Percentiles rank a stretch among this genome's conserved stretches.
phyloP scores from a whole-genome alignment of 2,113 vertebrate genomes.

The Pandion haliaetus region DNA sequence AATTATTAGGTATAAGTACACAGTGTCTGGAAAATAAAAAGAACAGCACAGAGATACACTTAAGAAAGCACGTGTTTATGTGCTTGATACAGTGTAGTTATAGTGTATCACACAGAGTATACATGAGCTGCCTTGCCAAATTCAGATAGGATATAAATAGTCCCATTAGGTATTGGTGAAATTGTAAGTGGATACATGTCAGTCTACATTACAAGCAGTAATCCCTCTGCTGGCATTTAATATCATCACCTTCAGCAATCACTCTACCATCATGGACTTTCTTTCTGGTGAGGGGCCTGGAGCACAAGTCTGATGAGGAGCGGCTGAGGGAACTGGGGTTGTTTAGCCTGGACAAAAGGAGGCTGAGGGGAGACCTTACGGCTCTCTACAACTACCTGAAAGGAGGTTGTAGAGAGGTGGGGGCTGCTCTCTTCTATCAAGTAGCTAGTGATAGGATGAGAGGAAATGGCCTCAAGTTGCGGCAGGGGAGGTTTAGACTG shows the following conservation, averaged over 20 bases:
- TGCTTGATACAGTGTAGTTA: background rate
- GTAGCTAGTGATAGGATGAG: too few relatives aligned
- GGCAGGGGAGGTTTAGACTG: too few relatives aligned
- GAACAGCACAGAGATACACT: background rate
- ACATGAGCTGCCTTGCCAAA: background rate
- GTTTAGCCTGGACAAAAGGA: too few relatives aligned
- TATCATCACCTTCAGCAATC: background rate
- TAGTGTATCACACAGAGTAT: background rate
- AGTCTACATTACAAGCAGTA: background rate
- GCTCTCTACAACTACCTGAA: too few relatives aligned
- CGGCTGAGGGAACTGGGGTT: too few relatives aligned
- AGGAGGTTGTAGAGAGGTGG: too few relatives aligned
- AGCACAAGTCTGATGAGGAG: too few relatives aligned
- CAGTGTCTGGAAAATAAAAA: background rate
- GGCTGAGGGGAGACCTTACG: too few relatives aligned
- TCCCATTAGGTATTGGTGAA: background rate
- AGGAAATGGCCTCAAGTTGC: too few relatives aligned
- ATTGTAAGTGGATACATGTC: background rate
- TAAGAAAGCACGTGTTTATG: background rate
- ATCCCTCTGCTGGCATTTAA: background rate
- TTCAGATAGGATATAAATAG: constrained; percentile 37
- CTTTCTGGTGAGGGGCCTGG: too few relatives aligned
- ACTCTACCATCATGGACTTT: background rate
- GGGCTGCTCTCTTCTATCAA: too few relatives aligned
- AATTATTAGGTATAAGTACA: background rate